Evolutionary conservation across 2,113 vertebrate species (phyloP), one percentile per base, ranked within the genome.

Genomic region (Tupaia tana): DNA sequence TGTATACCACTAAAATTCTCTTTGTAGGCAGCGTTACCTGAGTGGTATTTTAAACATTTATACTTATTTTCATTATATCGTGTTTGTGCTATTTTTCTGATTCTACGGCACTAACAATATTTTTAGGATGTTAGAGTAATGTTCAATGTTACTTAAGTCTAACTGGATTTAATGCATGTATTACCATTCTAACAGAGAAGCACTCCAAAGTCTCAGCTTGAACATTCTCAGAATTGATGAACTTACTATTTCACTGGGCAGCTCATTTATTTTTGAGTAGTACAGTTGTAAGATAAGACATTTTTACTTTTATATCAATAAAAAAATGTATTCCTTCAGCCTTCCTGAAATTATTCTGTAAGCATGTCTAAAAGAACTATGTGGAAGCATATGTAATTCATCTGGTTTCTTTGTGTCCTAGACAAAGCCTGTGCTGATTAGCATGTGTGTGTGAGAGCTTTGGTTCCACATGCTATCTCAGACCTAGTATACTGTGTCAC

Each of bases 331-430:
- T 75, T 78, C 61, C 54, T 79, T 43, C 3, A 78, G 43, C 7
- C n/a, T 83, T 67, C 61, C 75, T 86, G 24, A 87, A 95, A 90
- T 84, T 58, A 71, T 67, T 74, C 77, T 90, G 34, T n/a, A 63
- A 86, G 67, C 22, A 56, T 43, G 16, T 43, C 67, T 64, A 52
- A 84, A 94, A 75, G 66, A 70, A 64, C 14, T 20, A 58, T 27
- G 14, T 19, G 19, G 61, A 27, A 86, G 73, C 52, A 81, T 43
- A 54, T 16, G 79, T 63, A 56, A 13, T 18, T 71, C 85, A 58
- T 59, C 63, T 88, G 63, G 63, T 67, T 67, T 85, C 73, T 77
- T 15, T 63, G 78, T 43, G 52, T 31, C 25, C n/a, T 52, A 43
- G 66, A 14, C 69, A 95, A 92, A 66, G 67, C 58, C 54, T 14